Evolutionary conservation across 2,888 invertebrate species (phyloP).

Genomic region (Ophion ellenae): DNA sequence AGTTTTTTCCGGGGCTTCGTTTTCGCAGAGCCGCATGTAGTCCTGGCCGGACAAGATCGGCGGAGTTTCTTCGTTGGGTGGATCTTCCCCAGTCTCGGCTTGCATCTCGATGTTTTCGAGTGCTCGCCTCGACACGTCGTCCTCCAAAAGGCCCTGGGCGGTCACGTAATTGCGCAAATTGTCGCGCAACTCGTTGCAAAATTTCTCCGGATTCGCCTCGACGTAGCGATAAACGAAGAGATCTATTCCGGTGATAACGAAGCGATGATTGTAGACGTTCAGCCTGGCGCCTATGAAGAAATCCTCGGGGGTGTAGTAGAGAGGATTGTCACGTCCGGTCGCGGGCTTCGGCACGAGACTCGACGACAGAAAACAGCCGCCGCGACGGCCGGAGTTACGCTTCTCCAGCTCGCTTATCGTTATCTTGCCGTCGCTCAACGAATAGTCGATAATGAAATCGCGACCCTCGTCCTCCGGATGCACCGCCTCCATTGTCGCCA

Average conservation of each 20-base stretch:
- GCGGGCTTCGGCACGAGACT: slow-evolving; percentile 89
- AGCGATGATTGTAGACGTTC: slow-evolving; percentile 90
- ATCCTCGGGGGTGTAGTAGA: slow-evolving; percentile 91
- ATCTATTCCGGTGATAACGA: slow-evolving; percentile 91
- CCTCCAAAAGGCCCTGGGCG: slow-evolving; percentile 76
- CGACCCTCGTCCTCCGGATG: slow-evolving; percentile 92
- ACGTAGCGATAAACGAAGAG: slow-evolving; percentile 91
- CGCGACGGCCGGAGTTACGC: slow-evolving; percentile 89
- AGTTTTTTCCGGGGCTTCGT: neutral
- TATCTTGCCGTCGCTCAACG: slow-evolving; percentile 90
- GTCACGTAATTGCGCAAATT: slow-evolving; percentile 89
- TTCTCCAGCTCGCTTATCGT: slow-evolving; percentile 90
- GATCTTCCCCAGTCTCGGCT: neutral
- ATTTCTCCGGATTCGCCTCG: slow-evolving; percentile 89
- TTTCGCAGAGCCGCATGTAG: slow-evolving; percentile 35
- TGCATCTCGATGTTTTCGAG: slow-evolving; percentile 3
- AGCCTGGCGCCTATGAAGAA: slow-evolving; percentile 91
- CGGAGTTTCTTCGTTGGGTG: neutral
- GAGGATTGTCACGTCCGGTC: slow-evolving; percentile 88
- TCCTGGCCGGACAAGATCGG: slow-evolving; percentile 29
- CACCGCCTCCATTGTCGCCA: slow-evolving; percentile 90
- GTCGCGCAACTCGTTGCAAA: slow-evolving; percentile 88
- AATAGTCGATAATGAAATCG: slow-evolving; percentile 91
- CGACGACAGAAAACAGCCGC: slow-evolving; percentile 90
- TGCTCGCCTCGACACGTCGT: slow-evolving; percentile 31